These are phyloP conservation scores for Copsychus sechellarum DNA, from an alignment of 2,113 vertebrate genomes.

Conservation along the genomic window DNA sequence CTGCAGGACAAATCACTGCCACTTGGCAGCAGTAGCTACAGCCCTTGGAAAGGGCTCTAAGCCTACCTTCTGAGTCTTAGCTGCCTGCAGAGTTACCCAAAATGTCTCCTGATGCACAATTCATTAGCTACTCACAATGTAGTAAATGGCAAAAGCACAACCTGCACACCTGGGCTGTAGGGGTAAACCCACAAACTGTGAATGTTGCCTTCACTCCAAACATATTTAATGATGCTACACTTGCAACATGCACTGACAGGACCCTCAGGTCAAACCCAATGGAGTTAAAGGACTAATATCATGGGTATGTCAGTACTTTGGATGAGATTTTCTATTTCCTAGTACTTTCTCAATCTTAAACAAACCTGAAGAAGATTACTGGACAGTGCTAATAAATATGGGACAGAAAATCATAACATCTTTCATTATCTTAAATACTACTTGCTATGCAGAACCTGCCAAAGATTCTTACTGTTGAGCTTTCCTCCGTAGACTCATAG, in stretches of 20 bases:
- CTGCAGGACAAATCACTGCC: not conserved
- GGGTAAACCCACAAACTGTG: not conserved
- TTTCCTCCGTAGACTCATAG: not conserved
- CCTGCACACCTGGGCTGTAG: not conserved
- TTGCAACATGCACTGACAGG: not conserved
- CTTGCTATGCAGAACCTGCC: not conserved
- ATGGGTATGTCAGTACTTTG: not conserved
- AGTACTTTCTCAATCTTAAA: not conserved
- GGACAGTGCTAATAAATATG: not conserved
- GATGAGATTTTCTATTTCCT: not conserved
- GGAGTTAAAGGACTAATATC: not conserved
- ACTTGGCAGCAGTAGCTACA: accelerated
- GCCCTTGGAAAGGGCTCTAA: not conserved
- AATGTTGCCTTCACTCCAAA: not conserved
- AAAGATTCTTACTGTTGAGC: accelerated
- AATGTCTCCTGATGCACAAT: not conserved
- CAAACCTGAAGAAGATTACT: not conserved
- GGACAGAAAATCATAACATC: not conserved
- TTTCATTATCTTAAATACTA: not conserved
- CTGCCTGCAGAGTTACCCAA: not conserved
- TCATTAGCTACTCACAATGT: not conserved
- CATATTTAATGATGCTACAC: accelerated
- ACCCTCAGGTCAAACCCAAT: not conserved
- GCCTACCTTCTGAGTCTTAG: not conserved
- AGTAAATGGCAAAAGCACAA: not conserved